These are phyloP conservation scores for Chloropsis cyanopogon DNA, from an alignment of 2,113 vertebrate species.

Conservation along the genomic window DNA sequence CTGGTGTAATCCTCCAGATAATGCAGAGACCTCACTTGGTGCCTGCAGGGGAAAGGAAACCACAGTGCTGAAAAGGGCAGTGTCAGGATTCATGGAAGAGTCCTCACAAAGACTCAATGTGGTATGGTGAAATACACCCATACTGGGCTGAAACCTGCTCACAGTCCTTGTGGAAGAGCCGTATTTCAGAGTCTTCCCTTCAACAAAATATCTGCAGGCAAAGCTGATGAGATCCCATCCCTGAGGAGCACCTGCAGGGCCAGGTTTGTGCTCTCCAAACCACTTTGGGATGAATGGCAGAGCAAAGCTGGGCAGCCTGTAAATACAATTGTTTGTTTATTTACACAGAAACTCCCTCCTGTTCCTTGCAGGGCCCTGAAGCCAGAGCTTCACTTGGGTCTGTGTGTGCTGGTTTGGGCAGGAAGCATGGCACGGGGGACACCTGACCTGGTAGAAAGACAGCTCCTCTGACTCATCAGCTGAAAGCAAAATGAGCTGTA, in stretches of 20 bases:
- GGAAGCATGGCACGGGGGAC: constrained; percentile 25
- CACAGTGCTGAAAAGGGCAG: not conserved
- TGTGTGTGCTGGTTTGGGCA: constrained; percentile 40
- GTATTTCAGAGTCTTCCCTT: not conserved
- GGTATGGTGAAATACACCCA: not conserved
- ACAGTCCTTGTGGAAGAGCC: not conserved
- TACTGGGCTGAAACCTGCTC: not conserved
- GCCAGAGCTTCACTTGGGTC: not conserved
- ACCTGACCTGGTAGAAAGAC: constrained; percentile 49
- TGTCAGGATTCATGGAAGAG: not conserved
- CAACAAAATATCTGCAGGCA: not conserved
- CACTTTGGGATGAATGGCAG: not conserved
- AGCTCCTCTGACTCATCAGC: constrained; percentile 68
- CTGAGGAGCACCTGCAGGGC: not conserved
- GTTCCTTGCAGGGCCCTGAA: not conserved
- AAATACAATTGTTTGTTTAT: not conserved
- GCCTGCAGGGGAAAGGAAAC: not conserved
- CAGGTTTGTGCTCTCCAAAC: not conserved
- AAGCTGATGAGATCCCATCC: not conserved
- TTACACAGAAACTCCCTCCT: not conserved
- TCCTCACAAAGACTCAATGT: accelerated
- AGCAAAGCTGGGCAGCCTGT: not conserved
- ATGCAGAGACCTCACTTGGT: not conserved
- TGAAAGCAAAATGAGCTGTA: constrained; percentile 63
- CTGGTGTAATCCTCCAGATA: not conserved